A percentile compares a stretch with the other conserved stretches of the same genome.
Conservation (phyloP, 2,797 vertebrate species). For the Sciaenops ocellatus region DNA sequence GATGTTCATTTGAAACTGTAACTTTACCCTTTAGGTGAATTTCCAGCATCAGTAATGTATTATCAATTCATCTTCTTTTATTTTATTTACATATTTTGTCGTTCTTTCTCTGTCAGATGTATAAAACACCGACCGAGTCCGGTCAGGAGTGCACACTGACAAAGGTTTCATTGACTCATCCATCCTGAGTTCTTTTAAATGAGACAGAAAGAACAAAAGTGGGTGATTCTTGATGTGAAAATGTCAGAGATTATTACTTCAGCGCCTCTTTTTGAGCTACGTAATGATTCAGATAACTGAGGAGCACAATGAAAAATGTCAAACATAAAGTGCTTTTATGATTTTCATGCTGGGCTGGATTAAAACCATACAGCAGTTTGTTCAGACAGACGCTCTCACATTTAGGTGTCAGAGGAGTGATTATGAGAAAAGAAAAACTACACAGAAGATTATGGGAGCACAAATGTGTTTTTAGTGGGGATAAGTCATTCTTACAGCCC, state of each 20-base stretch:
- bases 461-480: constrained; percentile 39
- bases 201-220: not conserved
- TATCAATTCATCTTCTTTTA: not conserved
- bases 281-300: constrained; percentile 27
- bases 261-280: not conserved
- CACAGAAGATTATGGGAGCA: constrained; percentile 10
- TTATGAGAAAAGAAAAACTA: constrained; percentile 8
- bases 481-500: not conserved
- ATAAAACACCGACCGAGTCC: not conserved
- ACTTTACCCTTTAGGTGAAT: too few species aligned
- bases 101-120: not conserved
- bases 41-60: too few species aligned
- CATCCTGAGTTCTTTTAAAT: not conserved
- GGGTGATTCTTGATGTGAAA: constrained; percentile 20
- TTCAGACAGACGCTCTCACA: not conserved
- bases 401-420: constrained; percentile 31
- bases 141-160: not conserved
- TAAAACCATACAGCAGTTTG: not conserved
- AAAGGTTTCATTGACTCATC: not conserved
- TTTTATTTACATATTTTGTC: not conserved
- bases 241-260: constrained; percentile 43
- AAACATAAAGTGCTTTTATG: constrained; percentile 30
- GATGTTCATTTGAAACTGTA: too few species aligned
- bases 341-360: not conserved
- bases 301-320: constrained; percentile 32